Conservation (phyloP, 92 coral and sea anemone genomes). For the Parazoanthus atlanticus region DNA sequence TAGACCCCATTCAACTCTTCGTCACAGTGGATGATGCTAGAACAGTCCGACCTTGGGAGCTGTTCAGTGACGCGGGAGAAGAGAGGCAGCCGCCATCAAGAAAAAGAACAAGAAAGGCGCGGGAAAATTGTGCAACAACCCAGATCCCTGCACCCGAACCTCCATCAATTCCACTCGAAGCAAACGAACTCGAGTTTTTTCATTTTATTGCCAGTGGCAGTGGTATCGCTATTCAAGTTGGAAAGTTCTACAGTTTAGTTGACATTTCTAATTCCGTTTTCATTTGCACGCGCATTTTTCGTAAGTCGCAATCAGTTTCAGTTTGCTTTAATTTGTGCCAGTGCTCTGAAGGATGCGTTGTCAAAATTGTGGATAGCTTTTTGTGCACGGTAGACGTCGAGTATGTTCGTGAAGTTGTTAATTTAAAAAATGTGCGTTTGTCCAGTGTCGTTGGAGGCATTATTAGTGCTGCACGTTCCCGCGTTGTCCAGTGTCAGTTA, state of each 20-base stretch:
- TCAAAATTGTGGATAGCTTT: slow-evolving; percentile 4
- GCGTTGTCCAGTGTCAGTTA: not conserved
- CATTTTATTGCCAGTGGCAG: not conserved
- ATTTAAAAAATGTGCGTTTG: not conserved
- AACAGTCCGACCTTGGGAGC: not conserved
- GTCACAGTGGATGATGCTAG: not conserved
- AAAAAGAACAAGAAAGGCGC: not conserved
- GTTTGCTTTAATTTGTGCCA: slow-evolving; percentile 5
- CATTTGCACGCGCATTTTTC: slow-evolving; percentile 10
- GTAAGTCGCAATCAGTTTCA: slow-evolving; percentile 9
- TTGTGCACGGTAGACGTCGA: not conserved
- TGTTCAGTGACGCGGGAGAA: not conserved
- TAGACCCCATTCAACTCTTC: not conserved
- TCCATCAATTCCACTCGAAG: not conserved
- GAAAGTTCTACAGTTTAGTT: not conserved
- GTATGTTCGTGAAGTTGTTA: not conserved
- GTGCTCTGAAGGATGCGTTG: not conserved
- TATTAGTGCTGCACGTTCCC: not conserved
- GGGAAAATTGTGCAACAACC: not conserved
- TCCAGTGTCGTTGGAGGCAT: not conserved
- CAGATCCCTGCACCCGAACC: not conserved
- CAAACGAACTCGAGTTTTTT: slow-evolving; percentile 14
- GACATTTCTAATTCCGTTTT: not conserved
- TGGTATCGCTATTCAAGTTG: slow-evolving; percentile 6
- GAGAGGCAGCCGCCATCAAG: not conserved